Evolutionary conservation across 2,888 invertebrate genomes (phyloP), one percentile per base, ranked within the genome.

Genomic region (Drosophila rellima): DNA sequence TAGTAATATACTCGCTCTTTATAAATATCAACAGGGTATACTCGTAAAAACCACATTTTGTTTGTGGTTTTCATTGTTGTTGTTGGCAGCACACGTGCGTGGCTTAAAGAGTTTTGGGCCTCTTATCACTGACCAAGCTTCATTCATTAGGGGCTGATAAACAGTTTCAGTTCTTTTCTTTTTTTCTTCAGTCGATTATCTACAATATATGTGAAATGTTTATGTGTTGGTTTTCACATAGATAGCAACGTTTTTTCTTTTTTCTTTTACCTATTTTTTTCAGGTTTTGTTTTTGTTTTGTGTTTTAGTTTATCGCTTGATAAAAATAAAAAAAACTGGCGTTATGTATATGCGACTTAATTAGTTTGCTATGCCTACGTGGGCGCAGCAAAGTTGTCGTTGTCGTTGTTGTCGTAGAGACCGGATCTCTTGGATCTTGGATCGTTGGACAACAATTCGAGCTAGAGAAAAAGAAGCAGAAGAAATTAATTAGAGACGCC

Each of bases 321-420:
- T 85, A 80, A 44, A 44, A 55, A 39, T 13, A 31, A 17, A 48
- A 37, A 88, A 74, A 72, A 68, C 66, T 81, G 75, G 82, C 75
- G 66, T 79, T 81, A 75, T 87, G 80, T 85, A 77, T 87, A 72
- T 74, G 88, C 70, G 88, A 81, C 85, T 85, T 85, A 85, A 85
- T 85, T 87, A 85, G 89, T 84, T 84, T 74, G 66, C 74, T 66
- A 33, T 65, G 75, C 55, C 45, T 67, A 85, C 70, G 86, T 88
- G 85, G 86, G 82, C 44, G 54, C 54, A 20, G 31, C 33, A 33
- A 20, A 29, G 23, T 42, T 8, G 44, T 35, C 35, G 51, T 52
- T 39, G 37, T 26, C 18, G 52, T 37, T 29, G 52, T 42, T 42
- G 54, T 42, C 23, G 61, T 45, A 17, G 15, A 33, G 70, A 82